phyloP scores from a whole-genome alignment of 1,140 invertebrate species.

The Potamilus streckersoni region DNA sequence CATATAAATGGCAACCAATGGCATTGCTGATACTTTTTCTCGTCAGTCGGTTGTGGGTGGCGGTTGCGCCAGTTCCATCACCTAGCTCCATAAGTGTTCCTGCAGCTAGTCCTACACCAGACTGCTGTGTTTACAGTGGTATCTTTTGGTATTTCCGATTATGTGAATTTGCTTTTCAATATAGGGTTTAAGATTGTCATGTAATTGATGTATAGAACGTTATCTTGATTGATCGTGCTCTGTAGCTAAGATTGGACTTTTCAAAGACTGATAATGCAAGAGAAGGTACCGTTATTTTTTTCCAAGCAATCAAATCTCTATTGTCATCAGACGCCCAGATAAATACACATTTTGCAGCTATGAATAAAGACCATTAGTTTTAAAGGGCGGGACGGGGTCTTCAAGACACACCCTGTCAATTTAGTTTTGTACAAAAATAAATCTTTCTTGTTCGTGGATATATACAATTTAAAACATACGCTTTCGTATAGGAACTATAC shows the following conservation, averaged over 20 bases:
- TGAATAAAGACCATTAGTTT: too few species aligned
- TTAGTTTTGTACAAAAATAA: background rate
- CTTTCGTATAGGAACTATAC: too few species aligned
- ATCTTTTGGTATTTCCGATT: slow-evolving; percentile 1
- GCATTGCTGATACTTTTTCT: slow-evolving; percentile 32
- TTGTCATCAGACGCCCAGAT: background rate
- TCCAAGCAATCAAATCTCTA: too few species aligned
- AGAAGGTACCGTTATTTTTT: background rate
- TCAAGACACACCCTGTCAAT: too few species aligned
- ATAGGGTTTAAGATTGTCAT: background rate
- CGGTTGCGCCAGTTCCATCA: background rate
- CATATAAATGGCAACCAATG: slow-evolving; percentile 14
- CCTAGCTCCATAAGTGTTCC: slow-evolving; percentile 5
- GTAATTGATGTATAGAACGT: background rate
- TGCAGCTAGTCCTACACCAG: background rate
- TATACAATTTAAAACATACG: too few species aligned
- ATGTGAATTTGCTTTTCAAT: slow-evolving; percentile 1
- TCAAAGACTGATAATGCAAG: slow-evolving; percentile 18
- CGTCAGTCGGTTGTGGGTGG: slow-evolving; percentile 13
- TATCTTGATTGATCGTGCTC: background rate
- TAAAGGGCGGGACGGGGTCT: too few species aligned
- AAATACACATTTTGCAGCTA: background rate
- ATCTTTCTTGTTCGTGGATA: too few species aligned
- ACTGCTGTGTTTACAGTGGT: background rate
- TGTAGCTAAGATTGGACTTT: slow-evolving; percentile 3